A percentile compares a stretch with the other conserved stretches of the same genome.
Conservation (phyloP, 2,797 vertebrate genomes). For the Coracias cyanogaster region DNA sequence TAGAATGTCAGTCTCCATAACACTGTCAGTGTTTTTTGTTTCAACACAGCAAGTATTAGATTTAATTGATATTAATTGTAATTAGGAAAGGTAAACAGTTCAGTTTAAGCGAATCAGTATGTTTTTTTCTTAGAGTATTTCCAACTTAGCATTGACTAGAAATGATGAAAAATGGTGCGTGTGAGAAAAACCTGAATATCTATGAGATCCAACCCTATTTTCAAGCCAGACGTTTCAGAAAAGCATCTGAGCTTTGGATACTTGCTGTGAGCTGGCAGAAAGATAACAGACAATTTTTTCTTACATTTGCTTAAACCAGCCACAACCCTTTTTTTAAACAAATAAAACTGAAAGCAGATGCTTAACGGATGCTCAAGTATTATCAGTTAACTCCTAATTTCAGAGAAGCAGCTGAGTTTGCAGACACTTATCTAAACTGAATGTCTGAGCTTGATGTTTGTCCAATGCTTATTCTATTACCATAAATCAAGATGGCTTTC, state of each 20-base stretch:
- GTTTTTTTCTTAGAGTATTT: neutral
- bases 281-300: constrained; percentile 54
- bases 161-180: neutral
- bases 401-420: constrained; percentile 10
- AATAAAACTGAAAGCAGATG: constrained; percentile 60
- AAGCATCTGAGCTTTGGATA: constrained; percentile 31
- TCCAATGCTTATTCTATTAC: neutral
- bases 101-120: neutral
- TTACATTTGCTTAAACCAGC: constrained; percentile 54
- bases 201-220: constrained; percentile 36
- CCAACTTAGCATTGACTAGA: constrained; percentile 18
- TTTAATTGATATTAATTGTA: constrained; percentile 62
- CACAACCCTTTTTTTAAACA: constrained; percentile 35
- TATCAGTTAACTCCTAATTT: constrained; percentile 45
- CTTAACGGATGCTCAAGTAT: constrained; percentile 2
- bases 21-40: constrained; percentile 32
- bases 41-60: constrained; percentile 44
- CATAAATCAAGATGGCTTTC: constrained; percentile 4
- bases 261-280: constrained; percentile 66
- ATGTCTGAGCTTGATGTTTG: neutral
- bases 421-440: neutral
- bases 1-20: constrained; percentile 62
- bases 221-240: constrained; percentile 61
- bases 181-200: constrained; percentile 25
- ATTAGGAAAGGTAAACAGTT: constrained; percentile 64